Evolutionary conservation across 2,888 invertebrate genomes (phyloP).

Genomic region (Artemia sinica): DNA sequence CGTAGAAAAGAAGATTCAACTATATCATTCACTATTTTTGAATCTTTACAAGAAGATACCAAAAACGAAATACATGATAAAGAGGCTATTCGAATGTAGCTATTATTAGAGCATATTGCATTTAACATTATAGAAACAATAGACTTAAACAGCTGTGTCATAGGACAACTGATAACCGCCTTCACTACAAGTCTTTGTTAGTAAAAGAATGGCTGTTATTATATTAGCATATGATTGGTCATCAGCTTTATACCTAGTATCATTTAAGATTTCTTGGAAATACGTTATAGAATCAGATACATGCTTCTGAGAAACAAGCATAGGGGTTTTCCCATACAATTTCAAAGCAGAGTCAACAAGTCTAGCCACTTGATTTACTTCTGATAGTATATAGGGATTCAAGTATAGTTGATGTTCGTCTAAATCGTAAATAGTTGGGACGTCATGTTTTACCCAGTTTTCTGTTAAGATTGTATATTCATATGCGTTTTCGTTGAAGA

Average conservation of each 20-base stretch:
- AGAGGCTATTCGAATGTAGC: slow-evolving; percentile 9
- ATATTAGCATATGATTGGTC: neutral
- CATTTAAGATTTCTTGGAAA: slow-evolving; percentile 2
- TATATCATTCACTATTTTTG: neutral
- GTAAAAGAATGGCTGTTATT: slow-evolving; percentile 1
- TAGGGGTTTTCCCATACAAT: slow-evolving; percentile 4
- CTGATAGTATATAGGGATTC: neutral
- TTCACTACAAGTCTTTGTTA: neutral
- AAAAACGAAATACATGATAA: neutral
- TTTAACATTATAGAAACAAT: slow-evolving; percentile 1
- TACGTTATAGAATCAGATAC: slow-evolving; percentile 6
- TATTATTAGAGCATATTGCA: neutral
- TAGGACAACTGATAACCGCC: neutral
- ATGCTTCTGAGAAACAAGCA: neutral
- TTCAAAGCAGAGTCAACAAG: slow-evolving; percentile 5
- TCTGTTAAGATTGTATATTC: neutral
- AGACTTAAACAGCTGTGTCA: neutral
- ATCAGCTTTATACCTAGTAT: neutral
- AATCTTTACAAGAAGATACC: slow-evolving; percentile 3
- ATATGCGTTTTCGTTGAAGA: neutral
- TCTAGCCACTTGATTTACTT: neutral
- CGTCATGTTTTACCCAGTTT: neutral
- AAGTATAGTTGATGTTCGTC: slow-evolving; percentile 8
- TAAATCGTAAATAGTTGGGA: neutral
- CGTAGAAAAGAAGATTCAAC: neutral